Base-by-base conservation (phyloP, 2,888 invertebrate genomes). In the Pseudococcus longispinus region DNA sequence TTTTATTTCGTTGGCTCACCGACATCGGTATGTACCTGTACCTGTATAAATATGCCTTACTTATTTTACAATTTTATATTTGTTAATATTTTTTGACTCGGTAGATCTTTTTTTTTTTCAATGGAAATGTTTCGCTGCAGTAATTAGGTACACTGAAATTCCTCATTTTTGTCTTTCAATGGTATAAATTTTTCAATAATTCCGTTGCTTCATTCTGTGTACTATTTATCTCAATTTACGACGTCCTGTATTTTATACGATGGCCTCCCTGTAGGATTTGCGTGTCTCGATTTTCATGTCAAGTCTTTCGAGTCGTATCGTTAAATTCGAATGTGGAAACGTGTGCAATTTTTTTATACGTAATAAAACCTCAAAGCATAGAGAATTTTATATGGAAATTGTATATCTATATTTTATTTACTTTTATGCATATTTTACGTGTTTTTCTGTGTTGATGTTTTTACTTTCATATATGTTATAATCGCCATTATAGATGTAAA, bases 361-460 rank as follows among this genome's bases (percentile, higher is more conserved):
- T 60, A 60, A 26, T 29, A 29, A 70, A 29, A 70, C 32, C 70
- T 70, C 29, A 70, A 29, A 70, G 18, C 13, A 18, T 18, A 29
- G 29, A 29, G 29, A 70, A 60, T 46, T 60, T 60, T 55, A 60
- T 32, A 60, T 46, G 44, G 37, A 32, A 29, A 84, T 37, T n/a
- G 23, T 55, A 37, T 84, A 15, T n/a, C 20, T 84, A n/a, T 55
- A 84, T 60, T n/a, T 84, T 29, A 84, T 84, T 60, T 55, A 29
- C 18, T 70, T 70, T 70, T 70, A 70, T 20, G 26, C 70, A 29
- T 70, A 18, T 70, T 70, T 70, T 29, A 18, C 29, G 23, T 70
- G 29, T 70, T 65, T 65, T 65, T 65, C 6, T 70, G 29, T 70
- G 70, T 70, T 70, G 70, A 70, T 70, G 70, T 70, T 70, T 70